Percentiles rank a stretch among this genome's conserved stretches.
Evolutionary conservation across 2,797 vertebrate species (phyloP).

Genomic region (Pipistrellus nathusii): DNA sequence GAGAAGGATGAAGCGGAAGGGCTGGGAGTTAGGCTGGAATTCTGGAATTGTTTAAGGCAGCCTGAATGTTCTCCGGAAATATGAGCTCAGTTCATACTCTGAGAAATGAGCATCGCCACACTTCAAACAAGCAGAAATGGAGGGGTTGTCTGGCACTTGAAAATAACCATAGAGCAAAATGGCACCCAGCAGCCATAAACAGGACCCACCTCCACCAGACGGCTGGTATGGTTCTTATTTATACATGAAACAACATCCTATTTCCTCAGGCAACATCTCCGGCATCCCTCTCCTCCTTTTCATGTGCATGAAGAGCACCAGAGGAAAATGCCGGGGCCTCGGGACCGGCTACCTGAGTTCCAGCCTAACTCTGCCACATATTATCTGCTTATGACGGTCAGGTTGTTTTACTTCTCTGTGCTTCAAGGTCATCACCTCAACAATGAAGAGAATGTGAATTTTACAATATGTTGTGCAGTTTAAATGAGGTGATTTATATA

Average conservation of each 20-base stretch:
- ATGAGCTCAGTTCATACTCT: slow-evolving; percentile 6
- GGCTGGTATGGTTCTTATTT: slow-evolving; percentile 8
- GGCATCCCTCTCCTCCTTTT: not conserved
- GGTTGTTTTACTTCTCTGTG: not conserved
- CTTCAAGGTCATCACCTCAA: not conserved
- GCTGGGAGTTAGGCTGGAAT: not conserved
- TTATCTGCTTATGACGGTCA: not conserved
- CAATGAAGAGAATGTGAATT: not conserved
- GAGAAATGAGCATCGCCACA: slow-evolving; percentile 23
- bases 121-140: slow-evolving; percentile 46
- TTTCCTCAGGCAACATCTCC: slow-evolving; percentile 19
- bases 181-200: not conserved
- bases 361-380: not conserved
- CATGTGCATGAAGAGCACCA: not conserved
- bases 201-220: not conserved
- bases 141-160: not conserved
- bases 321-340: not conserved
- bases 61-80: slow-evolving; percentile 7
- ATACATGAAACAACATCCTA: not conserved
- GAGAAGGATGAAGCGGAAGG: not conserved
- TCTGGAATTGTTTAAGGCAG: slow-evolving; percentile 4
- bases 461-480: not conserved
- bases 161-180: slow-evolving; percentile 55
- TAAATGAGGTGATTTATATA: not conserved
- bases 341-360: not conserved